Conservation (phyloP, 2,797 vertebrate species). For the Oryzias sinensis region DNA sequence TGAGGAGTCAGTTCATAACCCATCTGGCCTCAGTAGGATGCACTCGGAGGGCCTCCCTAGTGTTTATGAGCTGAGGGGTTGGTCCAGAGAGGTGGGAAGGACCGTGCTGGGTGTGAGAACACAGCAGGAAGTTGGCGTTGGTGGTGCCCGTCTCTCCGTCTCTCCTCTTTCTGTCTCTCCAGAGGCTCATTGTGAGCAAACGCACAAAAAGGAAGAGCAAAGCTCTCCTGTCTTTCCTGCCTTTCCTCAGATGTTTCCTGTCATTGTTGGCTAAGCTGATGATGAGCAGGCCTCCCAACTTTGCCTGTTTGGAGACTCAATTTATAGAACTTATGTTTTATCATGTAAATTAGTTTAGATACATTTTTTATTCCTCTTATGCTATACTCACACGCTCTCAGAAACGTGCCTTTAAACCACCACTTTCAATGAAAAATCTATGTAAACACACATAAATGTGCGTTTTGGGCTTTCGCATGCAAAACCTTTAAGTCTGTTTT, state of each 20-base stretch:
- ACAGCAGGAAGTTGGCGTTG: constrained; percentile 1
- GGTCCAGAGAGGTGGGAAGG: not conserved
- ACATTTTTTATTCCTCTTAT: too few species aligned
- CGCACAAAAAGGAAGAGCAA: constrained; percentile 11
- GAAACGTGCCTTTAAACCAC: too few species aligned
- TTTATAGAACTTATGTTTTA: too few species aligned
- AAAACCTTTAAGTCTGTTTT: too few species aligned
- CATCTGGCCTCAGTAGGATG: not conserved
- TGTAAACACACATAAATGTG: too few species aligned
- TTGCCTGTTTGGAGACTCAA: too few species aligned
- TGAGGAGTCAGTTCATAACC: not conserved
- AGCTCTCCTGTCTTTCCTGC: constrained; percentile 19
- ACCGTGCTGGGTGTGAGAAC: not conserved
- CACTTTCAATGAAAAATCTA: too few species aligned
- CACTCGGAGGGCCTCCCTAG: not conserved
- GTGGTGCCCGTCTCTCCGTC: not conserved
- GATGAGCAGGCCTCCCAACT: too few species aligned
- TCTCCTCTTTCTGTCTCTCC: not conserved
- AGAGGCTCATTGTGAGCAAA: not conserved
- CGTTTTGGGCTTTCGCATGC: too few species aligned
- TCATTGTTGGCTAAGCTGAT: constrained; percentile 4
- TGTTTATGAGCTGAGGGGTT: not conserved
- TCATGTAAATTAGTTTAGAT: too few species aligned
- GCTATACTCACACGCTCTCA: too few species aligned
- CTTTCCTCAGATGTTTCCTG: constrained; percentile 15